Percentiles rank a stretch among this genome's conserved stretches.
phyloP scores from a whole-genome alignment of 2,113 vertebrate species.

The Phaethornis superciliosus region DNA sequence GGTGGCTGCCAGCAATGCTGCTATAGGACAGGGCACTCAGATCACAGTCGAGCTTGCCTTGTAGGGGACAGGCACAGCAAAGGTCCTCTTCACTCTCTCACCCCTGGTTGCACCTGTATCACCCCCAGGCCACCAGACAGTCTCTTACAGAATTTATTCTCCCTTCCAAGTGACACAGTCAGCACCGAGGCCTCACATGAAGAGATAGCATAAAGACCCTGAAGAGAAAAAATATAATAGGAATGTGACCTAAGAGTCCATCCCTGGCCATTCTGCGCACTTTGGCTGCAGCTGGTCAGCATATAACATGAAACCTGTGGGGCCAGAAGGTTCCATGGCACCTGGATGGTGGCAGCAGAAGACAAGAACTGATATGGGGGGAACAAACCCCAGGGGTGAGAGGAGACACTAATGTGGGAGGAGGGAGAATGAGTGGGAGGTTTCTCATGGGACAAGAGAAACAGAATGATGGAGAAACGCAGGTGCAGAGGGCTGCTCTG shows the following conservation, averaged over 20 bases:
- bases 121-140: neutral
- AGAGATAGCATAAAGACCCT: neutral
- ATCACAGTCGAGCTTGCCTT: neutral
- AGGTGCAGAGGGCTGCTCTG: neutral
- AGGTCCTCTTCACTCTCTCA: neutral
- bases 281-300: neutral
- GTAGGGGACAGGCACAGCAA: neutral
- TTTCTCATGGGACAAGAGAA: neutral
- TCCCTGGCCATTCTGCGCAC: neutral
- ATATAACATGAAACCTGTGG: fast-evolving
- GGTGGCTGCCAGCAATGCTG: neutral
- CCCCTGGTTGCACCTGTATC: fast-evolving
- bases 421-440: neutral
- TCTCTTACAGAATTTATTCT: neutral
- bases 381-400: neutral
- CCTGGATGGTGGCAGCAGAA: neutral
- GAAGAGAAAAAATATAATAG: neutral
- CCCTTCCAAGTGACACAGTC: neutral
- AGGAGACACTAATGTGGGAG: neutral
- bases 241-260: neutral
- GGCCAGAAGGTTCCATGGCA: neutral
- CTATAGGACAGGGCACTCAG: neutral
- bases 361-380: neutral
- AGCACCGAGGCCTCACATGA: neutral
- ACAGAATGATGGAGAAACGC: neutral